Base-by-base conservation (phyloP, 92 coral and sea anemone genomes). In the Epizoanthus rinbou region DNA sequence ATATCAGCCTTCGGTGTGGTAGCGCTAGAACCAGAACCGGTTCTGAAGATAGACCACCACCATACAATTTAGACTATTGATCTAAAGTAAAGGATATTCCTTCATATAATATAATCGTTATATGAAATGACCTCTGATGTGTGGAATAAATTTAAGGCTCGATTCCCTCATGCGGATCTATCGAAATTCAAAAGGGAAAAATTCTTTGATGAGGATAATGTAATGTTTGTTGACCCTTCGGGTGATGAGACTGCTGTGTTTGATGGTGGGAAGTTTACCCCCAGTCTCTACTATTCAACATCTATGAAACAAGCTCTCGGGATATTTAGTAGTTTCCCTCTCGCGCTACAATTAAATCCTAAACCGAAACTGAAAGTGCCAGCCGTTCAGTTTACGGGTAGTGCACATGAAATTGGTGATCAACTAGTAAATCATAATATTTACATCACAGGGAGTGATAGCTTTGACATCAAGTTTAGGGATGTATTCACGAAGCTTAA, bases 221-320 rank as follows among this genome's bases (percentile, higher is more conserved):
- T 31, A 23, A 69, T 69, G 75, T 43, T 16, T 28, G 15, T 9
- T 15, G 25, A 73, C 33, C 0, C 35, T 0, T 8, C 35, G 0
- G 79, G 79, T 56, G 62, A 47, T 56, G 25, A 73, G 25, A 73
- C 79, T 73, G 35, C 79, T 4, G 79, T 73, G 60, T 73, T 73
- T 73, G 79, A 56, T 4, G 79, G 18, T 73, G 79, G 79, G 6
- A 21, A 73, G 62, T 50, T 56, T 9, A 50, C 35, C 0, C 0
- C 0, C 8, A 56, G 79, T 4, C 15, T 73, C 0, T 73, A 73
- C 25, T 73, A 0, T 17, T 73, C 79, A 47, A 73, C 9, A 8
- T 50, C 59, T 50, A 73, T 73, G 79, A 41, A 39, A 41, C 54
- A 50, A 1, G 8, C 76, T 71, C 28, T 71, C 22, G 76, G 76